Percentiles rank a stretch among this genome's conserved stretches.
Conservation (phyloP, 2,888 invertebrate species). For the Amphipoea lucens region DNA sequence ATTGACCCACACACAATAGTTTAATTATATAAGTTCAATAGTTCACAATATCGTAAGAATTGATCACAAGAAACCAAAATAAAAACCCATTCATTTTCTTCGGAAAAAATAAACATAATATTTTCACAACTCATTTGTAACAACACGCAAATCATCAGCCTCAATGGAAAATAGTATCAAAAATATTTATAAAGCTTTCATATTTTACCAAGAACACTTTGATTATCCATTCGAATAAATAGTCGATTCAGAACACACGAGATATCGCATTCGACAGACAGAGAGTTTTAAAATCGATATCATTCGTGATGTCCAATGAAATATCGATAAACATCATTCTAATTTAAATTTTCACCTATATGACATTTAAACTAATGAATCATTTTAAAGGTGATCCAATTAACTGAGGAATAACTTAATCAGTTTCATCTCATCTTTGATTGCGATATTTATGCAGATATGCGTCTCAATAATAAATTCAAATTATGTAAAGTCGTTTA, state of each 20-base stretch:
- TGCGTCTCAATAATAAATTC: too few relatives aligned
- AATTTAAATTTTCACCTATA: neutral
- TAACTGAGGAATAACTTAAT: neutral
- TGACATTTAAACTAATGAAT: neutral
- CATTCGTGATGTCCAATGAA: constrained; percentile 56
- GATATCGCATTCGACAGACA: constrained; percentile 62
- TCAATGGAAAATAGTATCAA: constrained; percentile 11
- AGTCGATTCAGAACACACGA: constrained; percentile 62
- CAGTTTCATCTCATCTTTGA: neutral
- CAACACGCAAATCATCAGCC: neutral
- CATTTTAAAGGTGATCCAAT: constrained; percentile 8
- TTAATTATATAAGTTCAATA: constrained; percentile 35
- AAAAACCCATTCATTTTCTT: neutral
- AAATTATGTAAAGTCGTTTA: neutral
- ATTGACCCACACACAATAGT: constrained; percentile 31
- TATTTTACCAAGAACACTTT: constrained; percentile 42
- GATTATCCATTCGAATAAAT: constrained; percentile 64
- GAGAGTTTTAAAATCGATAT: constrained; percentile 68
- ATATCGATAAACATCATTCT: constrained; percentile 49
- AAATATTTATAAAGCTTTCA: constrained; percentile 31
- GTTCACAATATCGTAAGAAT: constrained; percentile 4
- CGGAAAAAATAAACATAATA: neutral
- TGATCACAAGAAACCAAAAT: neutral
- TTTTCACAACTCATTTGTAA: constrained; percentile 15
- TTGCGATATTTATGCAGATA: neutral